A percentile compares a stretch with the other conserved stretches of the same genome.
These are phyloP conservation scores for Eufriesea mexicana DNA, from an alignment of 1,140 invertebrate genomes.

Conservation along the genomic window DNA sequence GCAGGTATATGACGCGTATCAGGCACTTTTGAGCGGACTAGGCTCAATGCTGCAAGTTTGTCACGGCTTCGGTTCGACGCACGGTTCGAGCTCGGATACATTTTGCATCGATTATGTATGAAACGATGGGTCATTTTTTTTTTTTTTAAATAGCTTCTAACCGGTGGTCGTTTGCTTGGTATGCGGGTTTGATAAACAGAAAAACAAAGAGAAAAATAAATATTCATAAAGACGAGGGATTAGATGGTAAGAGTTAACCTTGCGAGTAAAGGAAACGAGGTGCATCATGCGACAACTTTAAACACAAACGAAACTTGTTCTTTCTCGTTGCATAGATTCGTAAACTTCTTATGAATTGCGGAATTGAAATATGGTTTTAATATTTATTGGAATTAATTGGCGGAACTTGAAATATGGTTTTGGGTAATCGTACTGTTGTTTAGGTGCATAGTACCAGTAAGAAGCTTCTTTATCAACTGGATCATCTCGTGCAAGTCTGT, in stretches of 20 bases:
- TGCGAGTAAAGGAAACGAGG: not conserved
- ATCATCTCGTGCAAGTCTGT: constrained; percentile 97
- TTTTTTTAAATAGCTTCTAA: constrained; percentile 55
- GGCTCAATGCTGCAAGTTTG: constrained; percentile 88
- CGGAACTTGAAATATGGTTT: constrained; percentile 50
- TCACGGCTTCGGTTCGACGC: constrained; percentile 82
- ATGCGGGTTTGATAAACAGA: constrained; percentile 68
- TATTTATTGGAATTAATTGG: constrained; percentile 2
- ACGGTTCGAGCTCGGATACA: constrained; percentile 67
- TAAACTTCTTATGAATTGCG: constrained; percentile 2
- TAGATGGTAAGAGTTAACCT: constrained; percentile 34
- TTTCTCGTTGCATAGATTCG: constrained; percentile 9
- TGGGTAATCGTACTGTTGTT: constrained; percentile 80
- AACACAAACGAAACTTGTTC: not conserved
- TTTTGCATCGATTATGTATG: constrained; percentile 80
- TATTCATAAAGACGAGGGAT: not conserved
- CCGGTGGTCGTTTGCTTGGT: constrained; percentile 72
- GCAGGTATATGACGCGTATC: constrained; percentile 88
- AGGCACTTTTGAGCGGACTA: constrained; percentile 86
- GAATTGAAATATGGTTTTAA: constrained; percentile 48
- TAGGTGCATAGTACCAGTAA: constrained; percentile 98
- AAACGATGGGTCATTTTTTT: constrained; percentile 66
- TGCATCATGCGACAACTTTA: constrained; percentile 4
- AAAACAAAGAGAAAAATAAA: not conserved
- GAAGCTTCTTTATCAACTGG: constrained; percentile 96